Evolutionary conservation across 2,888 invertebrate genomes (phyloP).

Genomic region (Drosophila melanosoma): DNA sequence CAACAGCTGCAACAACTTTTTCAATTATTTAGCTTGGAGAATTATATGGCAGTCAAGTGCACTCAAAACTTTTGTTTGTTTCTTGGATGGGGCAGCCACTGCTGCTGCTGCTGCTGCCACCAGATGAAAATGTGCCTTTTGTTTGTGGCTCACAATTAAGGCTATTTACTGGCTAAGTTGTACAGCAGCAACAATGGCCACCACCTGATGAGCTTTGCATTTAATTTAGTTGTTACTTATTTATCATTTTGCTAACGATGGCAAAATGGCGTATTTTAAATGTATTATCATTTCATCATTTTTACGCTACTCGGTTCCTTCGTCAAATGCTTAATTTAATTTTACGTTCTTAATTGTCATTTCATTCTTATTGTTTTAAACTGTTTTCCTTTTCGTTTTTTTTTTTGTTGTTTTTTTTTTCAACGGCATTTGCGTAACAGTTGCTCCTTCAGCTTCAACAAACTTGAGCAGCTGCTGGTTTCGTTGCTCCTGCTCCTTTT

Average conservation of each 20-base stretch:
- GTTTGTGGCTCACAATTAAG: constrained; percentile 46
- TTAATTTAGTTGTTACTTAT: constrained; percentile 54
- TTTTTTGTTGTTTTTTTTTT: neutral
- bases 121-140: constrained; percentile 18
- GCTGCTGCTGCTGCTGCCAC: neutral
- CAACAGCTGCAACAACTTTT: constrained; percentile 62
- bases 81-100: constrained; percentile 8
- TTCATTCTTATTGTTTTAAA: constrained; percentile 62
- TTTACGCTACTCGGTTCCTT: constrained; percentile 59
- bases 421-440: constrained; percentile 50
- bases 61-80: constrained; percentile 62
- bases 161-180: constrained; percentile 54
- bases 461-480: constrained; percentile 59
- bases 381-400: constrained; percentile 23
- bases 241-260: constrained; percentile 29
- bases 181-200: constrained; percentile 23
- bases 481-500: constrained; percentile 39
- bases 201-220: constrained; percentile 54
- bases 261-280: constrained; percentile 34
- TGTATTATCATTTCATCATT: constrained; percentile 73
- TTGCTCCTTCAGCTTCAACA: constrained; percentile 48
- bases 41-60: constrained; percentile 64
- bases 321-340: constrained; percentile 70
- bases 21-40: constrained; percentile 68
- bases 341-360: constrained; percentile 68